A percentile compares a stretch with the other conserved stretches of the same genome.
These are phyloP conservation scores for Leptobrachium ailaonicum DNA, from an alignment of 2,113 vertebrate species.

Conservation along the genomic window DNA sequence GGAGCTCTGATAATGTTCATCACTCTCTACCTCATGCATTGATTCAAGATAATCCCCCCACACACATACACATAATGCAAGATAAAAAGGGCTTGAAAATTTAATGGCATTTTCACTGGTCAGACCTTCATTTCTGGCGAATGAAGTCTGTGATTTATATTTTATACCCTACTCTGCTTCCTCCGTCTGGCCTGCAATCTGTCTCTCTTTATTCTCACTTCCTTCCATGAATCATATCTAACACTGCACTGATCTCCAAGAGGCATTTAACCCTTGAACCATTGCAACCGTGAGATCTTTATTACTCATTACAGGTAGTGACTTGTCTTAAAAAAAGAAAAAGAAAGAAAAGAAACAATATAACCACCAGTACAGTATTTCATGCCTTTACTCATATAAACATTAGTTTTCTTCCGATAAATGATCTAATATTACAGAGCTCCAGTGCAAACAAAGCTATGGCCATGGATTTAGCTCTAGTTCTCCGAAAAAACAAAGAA, in stretches of 20 bases:
- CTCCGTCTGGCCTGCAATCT: conserved; percentile 46
- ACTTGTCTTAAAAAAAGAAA: conserved; percentile 18
- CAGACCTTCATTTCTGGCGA: conserved; percentile 41
- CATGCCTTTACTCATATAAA: too few relatives aligned
- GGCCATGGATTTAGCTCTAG: too few relatives aligned
- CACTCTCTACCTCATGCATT: neutral
- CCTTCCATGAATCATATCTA: conserved; percentile 48
- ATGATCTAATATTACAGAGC: too few relatives aligned
- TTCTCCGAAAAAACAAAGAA: too few relatives aligned
- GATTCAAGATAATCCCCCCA: neutral
- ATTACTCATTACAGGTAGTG: conserved; percentile 10
- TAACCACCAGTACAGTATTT: too few relatives aligned
- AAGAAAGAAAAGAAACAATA: too few relatives aligned
- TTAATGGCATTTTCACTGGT: conserved; percentile 45
- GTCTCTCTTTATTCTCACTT: conserved; percentile 44
- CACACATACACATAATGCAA: conserved; percentile 31
- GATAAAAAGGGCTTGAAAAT: conserved; percentile 29
- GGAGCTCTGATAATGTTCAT: conserved; percentile 2
- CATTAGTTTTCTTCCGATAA: too few relatives aligned
- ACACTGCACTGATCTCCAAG: conserved; percentile 44
- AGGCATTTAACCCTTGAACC: conserved; percentile 45
- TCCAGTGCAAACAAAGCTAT: too few relatives aligned
- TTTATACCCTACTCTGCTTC: conserved; percentile 47
- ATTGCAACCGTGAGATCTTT: conserved; percentile 28
- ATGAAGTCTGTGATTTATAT: conserved; percentile 46